Conservation (phyloP, 1,140 invertebrate genomes). For the Gonioctena quinquepunctata region DNA sequence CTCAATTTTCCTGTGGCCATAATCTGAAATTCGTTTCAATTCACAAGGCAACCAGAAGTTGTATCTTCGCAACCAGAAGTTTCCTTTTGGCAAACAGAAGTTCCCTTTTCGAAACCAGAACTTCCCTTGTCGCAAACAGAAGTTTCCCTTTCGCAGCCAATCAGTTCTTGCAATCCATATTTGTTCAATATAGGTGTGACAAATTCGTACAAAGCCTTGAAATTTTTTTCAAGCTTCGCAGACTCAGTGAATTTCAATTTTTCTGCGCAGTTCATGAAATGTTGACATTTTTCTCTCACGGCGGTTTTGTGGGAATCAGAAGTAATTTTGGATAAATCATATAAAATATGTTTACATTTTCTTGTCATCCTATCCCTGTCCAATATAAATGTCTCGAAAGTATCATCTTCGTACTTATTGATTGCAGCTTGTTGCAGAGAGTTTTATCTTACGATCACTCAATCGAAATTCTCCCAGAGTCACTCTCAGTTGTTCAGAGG, state of each 20-base stretch:
- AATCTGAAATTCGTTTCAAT: no score
- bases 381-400: constrained; percentile 5
- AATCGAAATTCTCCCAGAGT: background rate
- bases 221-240: background rate
- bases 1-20: no score
- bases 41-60: no score
- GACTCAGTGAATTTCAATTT: background rate
- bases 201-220: background rate
- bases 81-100: no score
- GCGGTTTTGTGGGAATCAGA: background rate
- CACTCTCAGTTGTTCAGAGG: background rate
- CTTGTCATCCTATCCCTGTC: background rate
- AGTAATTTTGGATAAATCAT: background rate
- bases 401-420: background rate
- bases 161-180: background rate
- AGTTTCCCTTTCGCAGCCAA: no score
- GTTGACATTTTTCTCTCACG: background rate
- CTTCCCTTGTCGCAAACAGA: no score
- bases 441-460: background rate
- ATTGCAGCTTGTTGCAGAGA: constrained; percentile 3
- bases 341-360: background rate
- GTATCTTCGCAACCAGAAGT: no score
- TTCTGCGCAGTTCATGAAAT: background rate
- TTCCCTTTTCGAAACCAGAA: no score
- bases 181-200: background rate